These are phyloP conservation scores for Lycaena phlaeas DNA, from an alignment of 2,888 invertebrate genomes.

Conservation along the genomic window DNA sequence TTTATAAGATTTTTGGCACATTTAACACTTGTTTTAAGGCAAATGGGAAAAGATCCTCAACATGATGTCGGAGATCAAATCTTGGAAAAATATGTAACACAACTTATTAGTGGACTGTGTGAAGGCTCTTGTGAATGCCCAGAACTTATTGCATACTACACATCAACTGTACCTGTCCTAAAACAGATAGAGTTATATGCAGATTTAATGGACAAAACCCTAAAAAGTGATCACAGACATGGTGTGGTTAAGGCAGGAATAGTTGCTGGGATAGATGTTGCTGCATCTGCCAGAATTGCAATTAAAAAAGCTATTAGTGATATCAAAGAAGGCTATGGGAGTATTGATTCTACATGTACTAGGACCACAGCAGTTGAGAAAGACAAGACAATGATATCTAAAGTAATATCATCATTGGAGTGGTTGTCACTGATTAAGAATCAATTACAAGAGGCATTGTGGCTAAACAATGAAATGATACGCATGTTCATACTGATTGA, in stretches of 20 bases:
- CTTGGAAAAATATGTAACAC: conserved; percentile 80
- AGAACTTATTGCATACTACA: conserved; percentile 88
- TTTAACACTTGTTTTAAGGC: conserved; percentile 85
- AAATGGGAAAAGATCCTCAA: conserved; percentile 81
- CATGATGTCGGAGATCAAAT: conserved; percentile 83
- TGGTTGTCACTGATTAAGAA: conserved; percentile 87
- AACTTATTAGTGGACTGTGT: conserved; percentile 74
- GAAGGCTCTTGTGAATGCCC: conserved; percentile 77
- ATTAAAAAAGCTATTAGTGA: conserved; percentile 80
- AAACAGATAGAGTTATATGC: conserved; percentile 75
- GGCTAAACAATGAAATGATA: conserved; percentile 91
- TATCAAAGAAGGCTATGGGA: conserved; percentile 60
- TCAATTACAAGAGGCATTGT: conserved; percentile 86
- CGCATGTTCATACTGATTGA: conserved; percentile 86
- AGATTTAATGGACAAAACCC: conserved; percentile 78
- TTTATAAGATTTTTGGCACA: conserved; percentile 89
- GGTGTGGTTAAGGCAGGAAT: conserved; percentile 80
- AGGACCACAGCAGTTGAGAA: conserved; percentile 76
- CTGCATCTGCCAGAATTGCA: conserved; percentile 85
- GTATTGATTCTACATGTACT: conserved; percentile 73
- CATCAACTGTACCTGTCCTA: conserved; percentile 79
- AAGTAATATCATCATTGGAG: conserved; percentile 77
- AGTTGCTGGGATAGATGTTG: conserved; percentile 85
- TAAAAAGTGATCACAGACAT: conserved; percentile 76
- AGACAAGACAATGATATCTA: conserved; percentile 51